These are phyloP conservation scores for Lasioglossum oenotherae DNA, from an alignment of 2,888 invertebrate species.

Conservation along the genomic window DNA sequence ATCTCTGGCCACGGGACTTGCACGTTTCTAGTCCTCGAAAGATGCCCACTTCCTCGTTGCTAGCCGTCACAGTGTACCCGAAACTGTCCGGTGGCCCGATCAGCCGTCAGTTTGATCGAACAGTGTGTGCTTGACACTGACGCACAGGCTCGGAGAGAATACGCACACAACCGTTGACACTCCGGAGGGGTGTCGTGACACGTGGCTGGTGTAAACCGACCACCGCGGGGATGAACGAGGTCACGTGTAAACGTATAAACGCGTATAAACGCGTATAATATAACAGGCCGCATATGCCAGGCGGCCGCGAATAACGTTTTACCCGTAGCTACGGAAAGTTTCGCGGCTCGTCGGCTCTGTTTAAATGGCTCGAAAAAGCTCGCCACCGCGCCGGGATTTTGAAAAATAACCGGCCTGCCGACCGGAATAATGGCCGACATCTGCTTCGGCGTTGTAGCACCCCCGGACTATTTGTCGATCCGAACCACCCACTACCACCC, in stretches of 20 bases:
- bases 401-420: conserved; percentile 12
- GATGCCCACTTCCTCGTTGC: background rate
- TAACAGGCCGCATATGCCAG: conserved; percentile 45
- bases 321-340: conserved; percentile 36
- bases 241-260: conserved; percentile 51
- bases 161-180: conserved; percentile 36
- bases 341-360: conserved; percentile 7
- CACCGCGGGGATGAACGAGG: conserved; percentile 18
- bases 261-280: conserved; percentile 51
- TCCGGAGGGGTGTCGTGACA: conserved; percentile 45
- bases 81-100: conserved; percentile 3
- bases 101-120: conserved; percentile 3
- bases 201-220: conserved; percentile 58
- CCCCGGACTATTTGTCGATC: conserved; percentile 23
- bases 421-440: conserved; percentile 22
- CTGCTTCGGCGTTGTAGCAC: conserved; percentile 19
- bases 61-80: background rate
- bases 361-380: background rate
- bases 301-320: conserved; percentile 53
- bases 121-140: conserved; percentile 27
- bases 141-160: background rate
- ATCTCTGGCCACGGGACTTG: too few species aligned
- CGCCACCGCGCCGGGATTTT: conserved; percentile 14
- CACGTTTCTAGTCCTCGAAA: background rate
- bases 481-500: background rate